Conservation (phyloP, 1,140 invertebrate genomes). For the Cataglyphis hispanica region DNA sequence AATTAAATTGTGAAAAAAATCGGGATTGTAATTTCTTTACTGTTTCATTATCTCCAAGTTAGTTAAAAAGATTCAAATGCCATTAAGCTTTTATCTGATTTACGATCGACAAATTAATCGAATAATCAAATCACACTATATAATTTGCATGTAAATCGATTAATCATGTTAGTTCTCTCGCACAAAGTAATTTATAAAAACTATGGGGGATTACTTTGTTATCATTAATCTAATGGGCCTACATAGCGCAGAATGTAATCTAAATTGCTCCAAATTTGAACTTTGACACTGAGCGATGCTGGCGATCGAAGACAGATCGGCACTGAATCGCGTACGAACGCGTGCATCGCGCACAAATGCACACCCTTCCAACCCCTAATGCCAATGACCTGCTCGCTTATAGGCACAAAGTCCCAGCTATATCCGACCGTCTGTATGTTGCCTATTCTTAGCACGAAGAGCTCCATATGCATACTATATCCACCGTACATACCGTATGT, state of each 20-base stretch:
- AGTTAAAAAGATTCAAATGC: background rate
- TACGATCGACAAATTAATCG: constrained; percentile 7
- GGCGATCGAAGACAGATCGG: constrained; percentile 51
- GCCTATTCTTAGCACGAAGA: constrained; percentile 82
- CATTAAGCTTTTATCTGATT: background rate
- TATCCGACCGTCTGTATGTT: constrained; percentile 80
- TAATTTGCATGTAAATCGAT: constrained; percentile 14
- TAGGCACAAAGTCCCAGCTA: constrained; percentile 82
- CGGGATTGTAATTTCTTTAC: background rate
- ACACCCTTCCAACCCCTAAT: constrained; percentile 81
- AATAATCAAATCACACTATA: background rate
- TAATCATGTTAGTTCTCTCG: background rate
- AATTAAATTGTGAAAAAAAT: background rate
- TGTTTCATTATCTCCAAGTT: background rate
- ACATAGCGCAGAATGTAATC: background rate
- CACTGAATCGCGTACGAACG: constrained; percentile 64
- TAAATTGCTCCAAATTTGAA: constrained; percentile 37
- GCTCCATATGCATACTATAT: constrained; percentile 76
- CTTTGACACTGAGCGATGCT: constrained; percentile 53
- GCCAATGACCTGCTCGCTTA: constrained; percentile 84
- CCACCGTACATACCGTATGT: constrained; percentile 56
- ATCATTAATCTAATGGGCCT: background rate
- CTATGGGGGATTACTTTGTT: background rate
- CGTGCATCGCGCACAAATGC: constrained; percentile 72
- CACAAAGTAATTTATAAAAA: background rate